Percentiles rank a stretch among this genome's conserved stretches.
phyloP scores from a whole-genome alignment of 2,888 invertebrate species.

The Petrophora chlorosata region DNA sequence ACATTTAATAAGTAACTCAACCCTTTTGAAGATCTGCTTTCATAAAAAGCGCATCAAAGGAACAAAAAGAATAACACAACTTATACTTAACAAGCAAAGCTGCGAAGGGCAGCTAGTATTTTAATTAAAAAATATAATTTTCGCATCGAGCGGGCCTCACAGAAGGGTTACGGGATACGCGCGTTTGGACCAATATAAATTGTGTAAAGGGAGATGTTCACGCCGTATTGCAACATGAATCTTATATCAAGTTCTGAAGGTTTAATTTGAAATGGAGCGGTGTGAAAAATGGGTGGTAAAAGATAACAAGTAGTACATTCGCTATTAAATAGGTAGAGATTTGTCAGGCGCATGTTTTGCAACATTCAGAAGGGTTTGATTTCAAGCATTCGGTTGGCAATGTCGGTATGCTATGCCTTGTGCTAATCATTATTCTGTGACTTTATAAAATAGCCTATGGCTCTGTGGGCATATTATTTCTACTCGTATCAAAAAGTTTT shows the following conservation, averaged over 20 bases:
- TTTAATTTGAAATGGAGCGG: constrained; percentile 3
- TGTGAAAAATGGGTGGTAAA: constrained; percentile 1
- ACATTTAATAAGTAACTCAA: too few relatives aligned
- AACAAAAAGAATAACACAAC: background rate
- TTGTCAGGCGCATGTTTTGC: constrained; percentile 6
- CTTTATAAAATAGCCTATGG: too few relatives aligned
- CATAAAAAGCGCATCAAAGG: background rate
- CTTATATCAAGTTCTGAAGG: constrained; percentile 5
- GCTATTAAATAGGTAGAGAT: constrained; percentile 10
- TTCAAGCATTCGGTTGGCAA: background rate
- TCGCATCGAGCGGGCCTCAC: constrained; percentile 14
- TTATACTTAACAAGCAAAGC: constrained; percentile 1
- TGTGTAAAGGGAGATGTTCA: constrained; percentile 15
- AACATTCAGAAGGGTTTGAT: background rate
- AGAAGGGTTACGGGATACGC: constrained; percentile 6
- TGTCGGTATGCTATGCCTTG: too few relatives aligned
- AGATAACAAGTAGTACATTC: constrained; percentile 13
- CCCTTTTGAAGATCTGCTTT: too few relatives aligned
- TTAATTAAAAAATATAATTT: constrained; percentile 35
- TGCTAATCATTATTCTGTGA: too few relatives aligned
- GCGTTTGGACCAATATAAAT: constrained; percentile 10
- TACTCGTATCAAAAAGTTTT: too few relatives aligned
- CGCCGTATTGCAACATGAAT: constrained; percentile 9
- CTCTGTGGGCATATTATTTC: too few relatives aligned
- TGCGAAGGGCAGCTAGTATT: constrained; percentile 11